Evolutionary conservation across 2,113 vertebrate genomes (phyloP), one percentile per base, ranked within the genome.

Genomic region (Riparia riparia): DNA sequence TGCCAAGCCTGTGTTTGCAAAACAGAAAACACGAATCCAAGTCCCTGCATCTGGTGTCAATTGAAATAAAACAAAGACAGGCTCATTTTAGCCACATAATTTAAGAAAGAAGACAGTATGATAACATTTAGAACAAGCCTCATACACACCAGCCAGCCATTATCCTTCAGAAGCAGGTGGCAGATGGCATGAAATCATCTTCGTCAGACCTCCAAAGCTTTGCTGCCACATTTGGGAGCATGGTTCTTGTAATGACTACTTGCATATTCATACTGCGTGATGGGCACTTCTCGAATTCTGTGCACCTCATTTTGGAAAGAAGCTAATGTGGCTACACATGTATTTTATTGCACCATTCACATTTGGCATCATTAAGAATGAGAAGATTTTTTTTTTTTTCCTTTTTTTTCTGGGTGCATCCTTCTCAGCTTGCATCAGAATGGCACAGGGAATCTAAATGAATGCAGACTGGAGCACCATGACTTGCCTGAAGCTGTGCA

Each of bases 151-250:
- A 97, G 89, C 95, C 91, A 96, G 95, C 93, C 96, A 96, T 98
- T 97, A 98, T 98, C 94, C 97, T 97, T 96, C 97, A 95, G 90
- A 96, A 96, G 89, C 96, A 96, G 97, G 96, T 97, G 97, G 97
- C 96, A 98, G 97, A 98, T 98, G 97, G 97, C 94, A 96, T 92
- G 90, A 97, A 98, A 97, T 92, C 93, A 98, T 97, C 96, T 97
- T 97, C 87, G 3, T 96, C 94, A 93, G 94, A 96, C 92, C 91
- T 93, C 74, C 82, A 95, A 73, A 96, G 90, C 95, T 98, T 96
- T 79, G 57, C 90, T 96, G 93, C 94, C 84, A 89, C 95, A 96
- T 97, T 96, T 96, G 81, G 94, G 92, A 97, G 94, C 93, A 97
- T 85, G 91, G 92, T 96, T 96, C 83, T 95, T 73, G 64, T 97